These are phyloP conservation scores for Leptogaster cylindrica DNA, from an alignment of 2,888 invertebrate genomes.

Conservation along the genomic window DNA sequence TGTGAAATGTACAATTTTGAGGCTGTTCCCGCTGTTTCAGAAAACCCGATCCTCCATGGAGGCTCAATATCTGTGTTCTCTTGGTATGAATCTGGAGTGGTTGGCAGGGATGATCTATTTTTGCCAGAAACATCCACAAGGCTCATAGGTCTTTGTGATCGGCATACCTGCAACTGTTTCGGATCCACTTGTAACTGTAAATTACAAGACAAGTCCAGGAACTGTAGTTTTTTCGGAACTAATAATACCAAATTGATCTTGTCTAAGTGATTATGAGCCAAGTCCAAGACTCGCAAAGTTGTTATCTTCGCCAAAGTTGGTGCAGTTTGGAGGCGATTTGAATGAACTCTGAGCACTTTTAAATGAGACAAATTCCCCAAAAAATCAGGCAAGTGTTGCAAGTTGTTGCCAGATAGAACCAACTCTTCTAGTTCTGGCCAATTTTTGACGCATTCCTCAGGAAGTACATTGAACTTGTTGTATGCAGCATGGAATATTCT, in stretches of 20 bases:
- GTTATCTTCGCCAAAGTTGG: constrained; percentile 78
- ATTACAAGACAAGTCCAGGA: constrained; percentile 85
- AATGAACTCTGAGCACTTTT: constrained; percentile 79
- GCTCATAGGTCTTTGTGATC: constrained; percentile 80
- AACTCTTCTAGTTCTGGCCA: constrained; percentile 84
- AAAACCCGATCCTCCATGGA: constrained; percentile 84
- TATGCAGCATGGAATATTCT: constrained; percentile 79
- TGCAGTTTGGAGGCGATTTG: constrained; percentile 76
- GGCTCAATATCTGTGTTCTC: constrained; percentile 69
- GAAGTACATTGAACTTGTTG: constrained; percentile 75
- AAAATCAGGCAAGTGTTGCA: constrained; percentile 77
- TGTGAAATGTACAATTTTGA: constrained; percentile 79
- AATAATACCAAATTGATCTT: constrained; percentile 76
- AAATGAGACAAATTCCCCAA: constrained; percentile 75
- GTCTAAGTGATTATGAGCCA: constrained; percentile 85
- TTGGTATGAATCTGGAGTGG: constrained; percentile 62
- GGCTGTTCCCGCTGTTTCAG: constrained; percentile 79
- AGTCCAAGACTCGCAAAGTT: constrained; percentile 78
- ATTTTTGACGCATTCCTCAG: constrained; percentile 75
- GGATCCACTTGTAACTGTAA: constrained; percentile 82
- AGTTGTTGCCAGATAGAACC: constrained; percentile 80
- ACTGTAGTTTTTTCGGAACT: constrained; percentile 82
- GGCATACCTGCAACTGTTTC: constrained; percentile 78
- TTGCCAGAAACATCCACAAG: constrained; percentile 85
- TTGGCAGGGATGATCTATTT: constrained; percentile 72